Base-by-base conservation (phyloP, 1,140 invertebrate genomes). In the Goniozus legneri region DNA sequence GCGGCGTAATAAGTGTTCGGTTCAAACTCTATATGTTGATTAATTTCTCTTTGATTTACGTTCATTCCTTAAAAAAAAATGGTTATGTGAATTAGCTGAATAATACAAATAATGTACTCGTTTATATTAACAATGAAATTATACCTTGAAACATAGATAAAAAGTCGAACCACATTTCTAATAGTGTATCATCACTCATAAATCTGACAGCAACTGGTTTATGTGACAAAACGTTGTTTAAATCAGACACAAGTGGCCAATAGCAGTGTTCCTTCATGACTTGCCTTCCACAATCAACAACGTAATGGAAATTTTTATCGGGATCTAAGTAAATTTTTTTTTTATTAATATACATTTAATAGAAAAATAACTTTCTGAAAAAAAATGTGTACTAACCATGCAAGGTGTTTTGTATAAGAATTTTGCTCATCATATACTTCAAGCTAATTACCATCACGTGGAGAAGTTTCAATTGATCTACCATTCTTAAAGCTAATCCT, bases 231-330 rank as follows among this genome's bases (percentile, higher is more conserved):
- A 98, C 88, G 73, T 97, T 98, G 66, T 97, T 97, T 27, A 98
- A 83, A 79, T 98, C 95, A 1, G 92, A 96, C 27, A 98, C 92
- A 2, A 97, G 78, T 8, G 95, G 94, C 95, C 95, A 98, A 75
- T 97, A 98, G 76, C 93, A 96, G 74, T 98, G 95, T 64, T 97
- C 91, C 72, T 93, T 95, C 91, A 98, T 96, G 3, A 96, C 89
- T 53, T 87, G 80, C 52, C 87, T 80, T 10, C 84, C 87, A 70
- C 94, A 97, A 64, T 97, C 92, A 4, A 97, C 94, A n/a, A 97
- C 93, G 59, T 82, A 84, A 67, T 95, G 91, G 57, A 84, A 86
- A 71, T 93, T 94, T 57, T 85, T 84, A 13, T 82, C 79, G 21
- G 84, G 81, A 77, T 91, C 88, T 89, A 63, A 16, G 77, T 4